Conservation (phyloP, 1,140 invertebrate species). For the Procambarus clarkii region DNA sequence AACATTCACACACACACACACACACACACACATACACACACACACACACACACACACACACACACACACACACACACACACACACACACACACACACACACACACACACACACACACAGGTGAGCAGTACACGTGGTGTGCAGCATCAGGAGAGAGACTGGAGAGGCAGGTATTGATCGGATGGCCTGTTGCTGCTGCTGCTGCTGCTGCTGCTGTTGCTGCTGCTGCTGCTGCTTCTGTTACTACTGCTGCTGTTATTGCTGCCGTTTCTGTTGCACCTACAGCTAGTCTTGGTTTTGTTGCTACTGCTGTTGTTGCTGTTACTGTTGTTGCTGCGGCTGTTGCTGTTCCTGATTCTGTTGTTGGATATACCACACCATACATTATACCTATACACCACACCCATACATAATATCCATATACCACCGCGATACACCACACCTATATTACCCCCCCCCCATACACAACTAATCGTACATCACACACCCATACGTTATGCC, state of each 20-base stretch:
- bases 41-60: conserved; percentile 3
- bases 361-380: too few relatives aligned
- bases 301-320: too few relatives aligned
- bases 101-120: not conserved
- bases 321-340: too few relatives aligned
- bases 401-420: too few relatives aligned
- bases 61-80: conserved; percentile 20
- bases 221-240: not conserved
- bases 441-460: too few relatives aligned
- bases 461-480: too few relatives aligned
- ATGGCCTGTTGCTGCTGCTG: not conserved
- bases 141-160: not conserved
- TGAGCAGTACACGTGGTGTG: not conserved
- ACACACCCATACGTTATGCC: too few relatives aligned
- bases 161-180: not conserved
- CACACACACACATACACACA: conserved; percentile 11
- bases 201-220: not conserved
- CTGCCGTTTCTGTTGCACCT: not conserved
- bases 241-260: not conserved
- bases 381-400: too few relatives aligned
- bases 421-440: too few relatives aligned
- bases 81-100: conserved; percentile 12
- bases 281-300: not conserved
- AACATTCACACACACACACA: conserved; percentile 2
- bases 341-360: too few relatives aligned